phyloP scores from a whole-genome alignment of 2,797 vertebrate species.

The Eulemur mongoz region DNA sequence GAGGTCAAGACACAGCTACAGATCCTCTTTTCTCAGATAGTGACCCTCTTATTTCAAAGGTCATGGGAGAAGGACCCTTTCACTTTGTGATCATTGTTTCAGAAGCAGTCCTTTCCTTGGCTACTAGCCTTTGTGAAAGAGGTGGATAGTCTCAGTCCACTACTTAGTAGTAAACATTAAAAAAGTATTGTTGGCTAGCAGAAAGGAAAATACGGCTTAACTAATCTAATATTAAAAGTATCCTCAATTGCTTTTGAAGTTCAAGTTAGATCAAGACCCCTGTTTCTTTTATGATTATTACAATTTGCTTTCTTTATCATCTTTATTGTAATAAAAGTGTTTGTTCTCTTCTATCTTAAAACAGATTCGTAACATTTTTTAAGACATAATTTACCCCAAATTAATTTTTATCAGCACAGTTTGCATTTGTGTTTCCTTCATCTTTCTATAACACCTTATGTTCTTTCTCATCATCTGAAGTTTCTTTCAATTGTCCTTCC shows the following conservation, averaged over 20 bases:
- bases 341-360: background rate
- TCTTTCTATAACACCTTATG: background rate
- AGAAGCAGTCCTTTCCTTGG: conserved; percentile 13
- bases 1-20: conserved; percentile 67
- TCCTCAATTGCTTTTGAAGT: background rate
- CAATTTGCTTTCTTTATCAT: background rate
- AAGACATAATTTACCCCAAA: background rate
- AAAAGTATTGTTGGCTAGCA: background rate
- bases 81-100: conserved; percentile 69
- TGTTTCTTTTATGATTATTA: background rate
- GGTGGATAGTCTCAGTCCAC: background rate
- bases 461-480: background rate
- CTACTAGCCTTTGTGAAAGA: conserved; percentile 54
- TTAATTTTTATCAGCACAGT: background rate
- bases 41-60: conserved; percentile 72
- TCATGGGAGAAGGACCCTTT: conserved; percentile 76
- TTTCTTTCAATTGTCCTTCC: background rate
- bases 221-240: background rate
- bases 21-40: conserved; percentile 56
- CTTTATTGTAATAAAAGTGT: background rate
- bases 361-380: background rate
- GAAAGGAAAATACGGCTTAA: background rate
- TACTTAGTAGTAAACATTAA: background rate
- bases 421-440: background rate
- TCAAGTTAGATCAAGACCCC: background rate